Conservation (phyloP, 1,140 invertebrate species). For the Phortica variegata region DNA sequence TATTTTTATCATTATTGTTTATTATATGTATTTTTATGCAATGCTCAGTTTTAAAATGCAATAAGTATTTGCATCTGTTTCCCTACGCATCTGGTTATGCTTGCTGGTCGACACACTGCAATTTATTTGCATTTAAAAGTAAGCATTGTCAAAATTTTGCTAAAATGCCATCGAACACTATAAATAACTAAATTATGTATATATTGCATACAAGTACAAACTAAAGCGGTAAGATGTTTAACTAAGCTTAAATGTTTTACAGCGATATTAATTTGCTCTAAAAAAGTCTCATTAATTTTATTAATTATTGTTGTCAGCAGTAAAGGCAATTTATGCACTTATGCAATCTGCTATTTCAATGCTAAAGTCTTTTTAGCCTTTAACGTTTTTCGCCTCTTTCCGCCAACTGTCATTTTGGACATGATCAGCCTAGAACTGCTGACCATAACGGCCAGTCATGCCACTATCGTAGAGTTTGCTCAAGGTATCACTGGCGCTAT, state of each 20-base stretch:
- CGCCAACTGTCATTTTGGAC: constrained; percentile 34
- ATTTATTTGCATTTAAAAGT: constrained; percentile 43
- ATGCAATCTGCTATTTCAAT: constrained; percentile 36
- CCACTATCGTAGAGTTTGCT: constrained; percentile 85
- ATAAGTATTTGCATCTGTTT: neutral
- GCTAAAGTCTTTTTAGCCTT: constrained; percentile 54
- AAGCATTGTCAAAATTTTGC: constrained; percentile 28
- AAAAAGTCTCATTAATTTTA: constrained; percentile 23
- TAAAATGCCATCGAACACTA: constrained; percentile 11
- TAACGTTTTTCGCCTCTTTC: constrained; percentile 52
- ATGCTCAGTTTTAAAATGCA: constrained; percentile 48
- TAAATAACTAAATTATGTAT: constrained; percentile 3
- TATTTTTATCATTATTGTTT: too few relatives aligned
- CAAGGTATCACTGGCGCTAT: constrained; percentile 69
- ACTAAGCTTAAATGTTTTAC: constrained; percentile 26
- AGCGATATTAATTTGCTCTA: too few relatives aligned
- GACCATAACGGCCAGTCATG: constrained; percentile 69
- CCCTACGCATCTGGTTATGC: too few relatives aligned
- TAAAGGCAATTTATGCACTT: constrained; percentile 18
- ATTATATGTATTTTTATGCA: constrained; percentile 18
- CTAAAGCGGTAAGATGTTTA: constrained; percentile 17
- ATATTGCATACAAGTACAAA: constrained; percentile 15
- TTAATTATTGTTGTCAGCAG: constrained; percentile 23
- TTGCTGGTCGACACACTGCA: too few relatives aligned
- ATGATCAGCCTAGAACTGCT: constrained; percentile 67